Base-by-base conservation (phyloP, 2,888 invertebrate species). In the Ecdyonurus torrentis region DNA sequence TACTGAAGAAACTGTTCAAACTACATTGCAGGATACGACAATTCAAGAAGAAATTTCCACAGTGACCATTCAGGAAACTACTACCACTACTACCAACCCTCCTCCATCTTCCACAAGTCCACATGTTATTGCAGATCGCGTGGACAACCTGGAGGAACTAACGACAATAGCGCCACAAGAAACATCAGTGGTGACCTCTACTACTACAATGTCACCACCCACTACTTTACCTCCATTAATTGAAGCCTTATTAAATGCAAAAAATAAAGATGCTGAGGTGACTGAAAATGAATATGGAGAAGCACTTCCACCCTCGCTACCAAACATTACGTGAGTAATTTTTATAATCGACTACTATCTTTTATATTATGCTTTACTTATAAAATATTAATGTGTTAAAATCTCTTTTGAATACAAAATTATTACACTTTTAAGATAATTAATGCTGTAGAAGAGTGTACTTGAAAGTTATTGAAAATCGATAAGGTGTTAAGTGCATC, bases 241-340 rank as follows among this genome's bases (percentile, higher is more conserved):
- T 63, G 79, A 71, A 76, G 81, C 74, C 67, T 75, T 76, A 61
- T 68, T 78, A 63, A 79, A 80, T 68, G 77, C 76, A 60, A 82
- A 79, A 69, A 79, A 77, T 1, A 81, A 82, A 67, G 80, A 79
- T 62, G 81, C 82, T 67, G 71, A 71, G 60, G 82, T 83, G 67
- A 84, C 85, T 68, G 65, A 67, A 55, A 85, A 84, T 69, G 87
- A 87, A 70, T 87, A 86, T 70, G 80, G 78, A 61, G 82, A 83
- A 67, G 84, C 87, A 0, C 72, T 90, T 63, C 90, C 89, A 1
- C 90, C 90, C n/a, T 89, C 89, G 10, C 73, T 90, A 63, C 90
- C 90, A 0, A 90, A 67, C 53, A 60, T 67, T 20, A 64, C 62
- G 66, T 65, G 10, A 63, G 62, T 55, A 22, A 23, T 10, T n/a